phyloP scores from a whole-genome alignment of 2,888 invertebrate species.

The Ectobius pallidus region DNA sequence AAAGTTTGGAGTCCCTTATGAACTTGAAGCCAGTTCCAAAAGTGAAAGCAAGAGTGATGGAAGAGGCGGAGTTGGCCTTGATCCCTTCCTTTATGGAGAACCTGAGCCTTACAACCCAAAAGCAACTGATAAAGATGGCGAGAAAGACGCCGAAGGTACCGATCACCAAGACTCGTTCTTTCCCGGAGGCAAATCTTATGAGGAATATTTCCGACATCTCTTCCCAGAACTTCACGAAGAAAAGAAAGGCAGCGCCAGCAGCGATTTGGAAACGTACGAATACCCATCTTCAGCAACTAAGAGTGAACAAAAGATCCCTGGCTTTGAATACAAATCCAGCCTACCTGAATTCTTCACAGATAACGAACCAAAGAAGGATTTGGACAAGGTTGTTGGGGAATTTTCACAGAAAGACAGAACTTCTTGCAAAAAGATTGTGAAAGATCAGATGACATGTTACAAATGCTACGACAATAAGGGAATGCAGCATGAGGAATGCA shows the following conservation, averaged over 20 bases:
- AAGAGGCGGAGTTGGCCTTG: conserved; percentile 30
- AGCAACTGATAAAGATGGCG: conserved; percentile 42
- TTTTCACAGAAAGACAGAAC: conserved; percentile 75
- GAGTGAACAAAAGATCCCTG: conserved; percentile 1
- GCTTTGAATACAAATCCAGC: conserved; percentile 29
- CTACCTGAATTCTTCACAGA: conserved; percentile 47
- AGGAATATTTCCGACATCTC: conserved; percentile 56
- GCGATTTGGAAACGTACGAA: conserved; percentile 22
- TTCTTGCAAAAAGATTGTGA: conserved; percentile 71
- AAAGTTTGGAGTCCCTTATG: background rate
- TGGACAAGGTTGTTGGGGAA: conserved; percentile 73
- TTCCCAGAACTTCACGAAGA: conserved; percentile 53
- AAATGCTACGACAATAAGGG: conserved; percentile 73
- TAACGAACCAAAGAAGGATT: conserved; percentile 66
- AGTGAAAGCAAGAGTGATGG: background rate
- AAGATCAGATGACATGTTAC: conserved; percentile 79
- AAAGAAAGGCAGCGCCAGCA: conserved; percentile 7
- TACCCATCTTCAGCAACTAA: conserved; percentile 5
- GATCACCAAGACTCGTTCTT: conserved; percentile 32
- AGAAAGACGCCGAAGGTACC: conserved; percentile 52
- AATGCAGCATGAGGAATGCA: conserved; percentile 77
- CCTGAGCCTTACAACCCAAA: conserved; percentile 19
- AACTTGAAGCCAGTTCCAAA: background rate
- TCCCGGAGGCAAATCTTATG: conserved; percentile 48
- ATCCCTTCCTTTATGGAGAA: conserved; percentile 42